Conservation (phyloP, 2,797 vertebrate species). For the Enteromius mattozi region DNA sequence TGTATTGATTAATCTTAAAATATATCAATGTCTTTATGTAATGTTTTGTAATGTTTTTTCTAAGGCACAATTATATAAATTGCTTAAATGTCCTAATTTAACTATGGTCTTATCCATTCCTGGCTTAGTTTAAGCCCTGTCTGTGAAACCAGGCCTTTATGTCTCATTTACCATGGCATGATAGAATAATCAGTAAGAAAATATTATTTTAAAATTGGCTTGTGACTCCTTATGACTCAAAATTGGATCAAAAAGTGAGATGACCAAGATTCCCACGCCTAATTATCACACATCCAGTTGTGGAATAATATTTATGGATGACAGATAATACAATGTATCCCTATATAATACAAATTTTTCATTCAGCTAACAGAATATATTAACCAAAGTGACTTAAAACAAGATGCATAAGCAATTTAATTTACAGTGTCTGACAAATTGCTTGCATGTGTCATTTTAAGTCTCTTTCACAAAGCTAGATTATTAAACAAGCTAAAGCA, state of each 20-base stretch:
- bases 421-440: neutral
- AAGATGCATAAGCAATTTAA: neutral
- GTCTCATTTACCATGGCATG: neutral
- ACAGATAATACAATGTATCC: neutral
- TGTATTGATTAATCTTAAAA: too few species aligned
- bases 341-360: too few species aligned
- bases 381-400: neutral
- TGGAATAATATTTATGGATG: neutral
- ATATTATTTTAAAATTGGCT: neutral
- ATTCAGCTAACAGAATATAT: neutral
- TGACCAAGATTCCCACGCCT: neutral
- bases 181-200: neutral
- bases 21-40: too few species aligned
- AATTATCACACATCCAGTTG: neutral
- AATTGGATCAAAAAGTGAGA: neutral
- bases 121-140: too few species aligned
- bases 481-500: conserved; percentile 1
- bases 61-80: too few species aligned
- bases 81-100: too few species aligned
- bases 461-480: neutral
- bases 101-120: too few species aligned
- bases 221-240: neutral
- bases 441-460: too few species aligned
- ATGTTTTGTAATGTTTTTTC: too few species aligned
- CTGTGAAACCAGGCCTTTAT: too few species aligned